Evolutionary conservation across 2,888 invertebrate species (phyloP), one percentile per base, ranked within the genome.

Genomic region (Pyrocoelia pectoralis): DNA sequence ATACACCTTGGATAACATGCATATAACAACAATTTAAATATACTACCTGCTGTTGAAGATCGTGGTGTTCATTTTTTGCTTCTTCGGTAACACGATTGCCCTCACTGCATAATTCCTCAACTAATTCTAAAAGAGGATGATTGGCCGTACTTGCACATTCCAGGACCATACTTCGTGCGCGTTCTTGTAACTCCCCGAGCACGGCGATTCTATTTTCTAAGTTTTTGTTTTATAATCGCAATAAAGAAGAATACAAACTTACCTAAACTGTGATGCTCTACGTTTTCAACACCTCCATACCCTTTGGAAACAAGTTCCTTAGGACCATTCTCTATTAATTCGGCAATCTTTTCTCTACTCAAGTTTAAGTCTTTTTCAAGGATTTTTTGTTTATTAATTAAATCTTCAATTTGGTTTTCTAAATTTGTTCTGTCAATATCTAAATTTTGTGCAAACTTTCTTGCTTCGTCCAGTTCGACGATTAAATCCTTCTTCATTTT

Each of bases 1-100:
- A n/a, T n/a, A n/a, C n/a, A n/a, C n/a, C n/a, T n/a, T n/a, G n/a
- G n/a, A n/a, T n/a, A n/a, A n/a, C n/a, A n/a, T n/a, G n/a, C n/a
- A n/a, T n/a, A n/a, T n/a, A n/a, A n/a, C n/a, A n/a, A n/a, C n/a
- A n/a, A n/a, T n/a, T n/a, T n/a, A n/a, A n/a, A n/a, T n/a, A n/a
- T n/a, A n/a, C 24, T 76, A 93, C 93, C 89, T 93, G 93, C 63
- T 89, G 87, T 49, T 88, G 86, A 67, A 93, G 80, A 77, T 93
- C 93, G 68, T 90, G 89, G 17, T 86, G 84, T 70, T 92, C 92
- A 52, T 83, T 84, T 69, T 85, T 87, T 38, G 88, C 83, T 24
- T 84, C 85, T 57, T 92, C 92, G 9, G 88, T 79, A 61, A 90
- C 85, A 65, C 84, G 84, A 72, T 87, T 85, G 69, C 83, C 84